phyloP scores from a whole-genome alignment of 2,888 invertebrate species.

The Scaptomyza polygonia region DNA sequence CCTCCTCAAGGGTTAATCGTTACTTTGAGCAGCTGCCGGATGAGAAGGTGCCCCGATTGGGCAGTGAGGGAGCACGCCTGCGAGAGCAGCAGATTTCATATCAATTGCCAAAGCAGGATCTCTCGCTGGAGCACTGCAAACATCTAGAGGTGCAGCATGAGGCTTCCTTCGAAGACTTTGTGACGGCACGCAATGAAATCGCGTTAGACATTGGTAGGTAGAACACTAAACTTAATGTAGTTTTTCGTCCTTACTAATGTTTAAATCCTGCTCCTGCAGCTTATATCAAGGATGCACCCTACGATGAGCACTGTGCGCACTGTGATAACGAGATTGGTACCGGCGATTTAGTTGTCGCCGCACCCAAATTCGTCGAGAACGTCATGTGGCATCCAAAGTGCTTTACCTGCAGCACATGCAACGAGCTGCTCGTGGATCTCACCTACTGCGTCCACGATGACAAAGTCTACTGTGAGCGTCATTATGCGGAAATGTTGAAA shows the following conservation, averaged over 20 bases:
- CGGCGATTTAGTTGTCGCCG: constrained; percentile 93
- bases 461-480: constrained; percentile 95
- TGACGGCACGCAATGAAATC: constrained; percentile 96
- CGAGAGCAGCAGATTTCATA: constrained; percentile 92
- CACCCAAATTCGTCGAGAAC: constrained; percentile 91
- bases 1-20: constrained; percentile 87
- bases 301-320: constrained; percentile 89
- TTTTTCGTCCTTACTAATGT: constrained; percentile 1
- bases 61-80: constrained; percentile 91
- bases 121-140: constrained; percentile 94
- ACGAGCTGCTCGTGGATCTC: constrained; percentile 97
- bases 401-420: constrained; percentile 94
- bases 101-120: constrained; percentile 97
- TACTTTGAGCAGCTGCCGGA: constrained; percentile 95
- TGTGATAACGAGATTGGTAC: constrained; percentile 92
- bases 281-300: constrained; percentile 87
- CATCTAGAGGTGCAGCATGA: constrained; percentile 91
- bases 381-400: constrained; percentile 96
- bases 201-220: constrained; percentile 95
- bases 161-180: constrained; percentile 96
- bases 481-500: constrained; percentile 98
- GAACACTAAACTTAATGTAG: not conserved
- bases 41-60: constrained; percentile 90
- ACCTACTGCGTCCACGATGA: constrained; percentile 97
- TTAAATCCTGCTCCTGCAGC: constrained; percentile 81